A percentile compares a stretch with the other conserved stretches of the same genome.
phyloP scores from a whole-genome alignment of 1,140 invertebrate genomes.

The Drosophila sucinea region DNA sequence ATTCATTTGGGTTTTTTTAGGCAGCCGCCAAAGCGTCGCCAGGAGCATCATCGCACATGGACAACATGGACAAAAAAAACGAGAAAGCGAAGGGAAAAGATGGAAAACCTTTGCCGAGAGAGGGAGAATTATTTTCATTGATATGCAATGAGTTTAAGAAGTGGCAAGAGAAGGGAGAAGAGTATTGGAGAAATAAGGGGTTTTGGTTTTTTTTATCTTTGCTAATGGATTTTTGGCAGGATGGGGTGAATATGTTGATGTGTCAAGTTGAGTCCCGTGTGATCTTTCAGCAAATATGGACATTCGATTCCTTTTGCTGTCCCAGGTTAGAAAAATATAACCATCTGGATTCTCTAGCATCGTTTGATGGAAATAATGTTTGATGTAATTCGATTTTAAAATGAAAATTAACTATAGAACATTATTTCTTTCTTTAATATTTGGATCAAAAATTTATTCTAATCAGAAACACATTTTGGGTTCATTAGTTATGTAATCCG shows the following conservation, averaged over 20 bases:
- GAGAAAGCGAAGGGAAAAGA: conserved; percentile 8
- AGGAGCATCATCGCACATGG: conserved; percentile 63
- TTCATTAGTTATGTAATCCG: too few relatives aligned
- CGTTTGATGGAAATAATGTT: too few relatives aligned
- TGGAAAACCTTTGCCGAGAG: conserved; percentile 3
- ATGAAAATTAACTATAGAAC: too few relatives aligned
- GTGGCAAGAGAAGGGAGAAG: not conserved
- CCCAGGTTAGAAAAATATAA: too few relatives aligned
- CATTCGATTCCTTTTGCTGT: too few relatives aligned
- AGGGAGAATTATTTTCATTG: conserved; percentile 64
- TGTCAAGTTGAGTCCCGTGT: not conserved
- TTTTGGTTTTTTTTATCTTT: not conserved
- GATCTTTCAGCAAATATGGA: not conserved
- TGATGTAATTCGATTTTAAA: too few relatives aligned
- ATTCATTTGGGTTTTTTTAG: conserved; percentile 56
- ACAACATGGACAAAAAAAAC: conserved; percentile 22
- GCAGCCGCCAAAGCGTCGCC: conserved; percentile 71
- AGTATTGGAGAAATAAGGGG: conserved; percentile 2
- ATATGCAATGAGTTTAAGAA: conserved; percentile 63
- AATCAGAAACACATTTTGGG: too few relatives aligned
- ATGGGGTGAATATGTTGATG: not conserved
- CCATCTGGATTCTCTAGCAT: too few relatives aligned
- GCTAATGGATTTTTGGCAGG: conserved; percentile 2
- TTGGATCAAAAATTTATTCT: too few relatives aligned
- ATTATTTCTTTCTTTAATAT: too few relatives aligned